These are phyloP conservation scores for Steinernema hermaphroditum DNA, from an alignment of 2,888 invertebrate genomes.

Conservation along the genomic window DNA sequence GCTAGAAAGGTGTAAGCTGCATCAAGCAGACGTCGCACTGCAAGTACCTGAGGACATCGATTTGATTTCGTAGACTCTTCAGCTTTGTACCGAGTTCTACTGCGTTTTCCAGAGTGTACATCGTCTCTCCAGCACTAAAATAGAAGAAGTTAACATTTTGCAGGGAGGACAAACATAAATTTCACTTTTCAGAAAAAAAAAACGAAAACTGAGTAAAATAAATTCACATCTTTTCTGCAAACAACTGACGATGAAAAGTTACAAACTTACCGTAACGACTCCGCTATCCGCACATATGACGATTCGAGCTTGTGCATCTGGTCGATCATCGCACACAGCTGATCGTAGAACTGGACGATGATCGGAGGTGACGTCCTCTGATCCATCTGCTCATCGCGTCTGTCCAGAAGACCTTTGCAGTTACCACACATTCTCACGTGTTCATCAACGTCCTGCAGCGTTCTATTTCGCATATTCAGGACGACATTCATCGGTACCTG, in stretches of 20 bases:
- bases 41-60: constrained; percentile 73
- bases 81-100: constrained; percentile 81
- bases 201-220: no score
- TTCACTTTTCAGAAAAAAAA: no score
- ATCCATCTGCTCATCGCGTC: constrained; percentile 79
- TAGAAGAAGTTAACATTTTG: neutral
- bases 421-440: constrained; percentile 69
- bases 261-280: constrained; percentile 52
- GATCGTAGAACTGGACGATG: constrained; percentile 81
- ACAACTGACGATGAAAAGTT: no score
- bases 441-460: constrained; percentile 73
- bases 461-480: neutral
- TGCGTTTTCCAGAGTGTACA: constrained; percentile 82
- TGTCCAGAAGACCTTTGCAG: constrained; percentile 75
- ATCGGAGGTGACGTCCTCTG: constrained; percentile 79
- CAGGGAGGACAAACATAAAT: neutral
- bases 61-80: constrained; percentile 82
- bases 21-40: neutral
- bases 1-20: no score
- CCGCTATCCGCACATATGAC: constrained; percentile 73
- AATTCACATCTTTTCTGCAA: no score
- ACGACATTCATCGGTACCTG: constrained; percentile 63
- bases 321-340: constrained; percentile 78
- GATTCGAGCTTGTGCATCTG: constrained; percentile 74
- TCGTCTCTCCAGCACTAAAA: constrained; percentile 82